Percentiles rank a stretch among this genome's conserved stretches.
Evolutionary conservation across 2,113 vertebrate species (phyloP).

Genomic region (Spheniscus mendiculus): DNA sequence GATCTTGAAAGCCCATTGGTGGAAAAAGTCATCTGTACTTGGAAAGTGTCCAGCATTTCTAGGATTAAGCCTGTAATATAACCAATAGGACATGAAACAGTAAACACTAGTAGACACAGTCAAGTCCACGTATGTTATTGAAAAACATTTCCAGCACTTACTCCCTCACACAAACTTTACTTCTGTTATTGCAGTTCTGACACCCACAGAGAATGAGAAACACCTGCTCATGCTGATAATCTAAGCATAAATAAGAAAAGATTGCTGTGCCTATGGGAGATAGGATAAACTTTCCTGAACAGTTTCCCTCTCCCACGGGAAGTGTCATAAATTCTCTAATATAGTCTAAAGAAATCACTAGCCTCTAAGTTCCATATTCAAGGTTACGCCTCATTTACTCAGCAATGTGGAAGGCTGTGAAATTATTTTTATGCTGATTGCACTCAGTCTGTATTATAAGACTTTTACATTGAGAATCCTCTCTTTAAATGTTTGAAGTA

Average conservation of each 20-base stretch:
- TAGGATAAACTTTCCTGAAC: background rate
- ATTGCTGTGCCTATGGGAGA: background rate
- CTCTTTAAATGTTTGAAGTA: background rate
- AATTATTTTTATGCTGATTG: conserved; percentile 55
- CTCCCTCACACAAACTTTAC: background rate
- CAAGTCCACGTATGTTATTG: background rate
- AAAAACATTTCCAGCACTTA: background rate
- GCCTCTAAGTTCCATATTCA: conserved; percentile 6
- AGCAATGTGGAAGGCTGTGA: conserved; percentile 21
- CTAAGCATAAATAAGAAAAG: background rate
- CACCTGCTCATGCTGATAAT: background rate
- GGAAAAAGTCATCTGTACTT: background rate
- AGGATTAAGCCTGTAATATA: background rate
- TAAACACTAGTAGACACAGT: background rate
- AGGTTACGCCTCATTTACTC: conserved; percentile 17
- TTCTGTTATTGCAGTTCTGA: background rate
- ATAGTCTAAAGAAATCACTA: conserved; percentile 18
- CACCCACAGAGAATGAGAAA: background rate
- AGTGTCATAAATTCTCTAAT: conserved; percentile 28
- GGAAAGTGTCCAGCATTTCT: background rate
- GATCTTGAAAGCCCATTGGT: background rate
- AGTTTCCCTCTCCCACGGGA: conserved; percentile 4
- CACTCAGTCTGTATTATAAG: background rate
- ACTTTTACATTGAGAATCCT: background rate
- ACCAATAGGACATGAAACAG: background rate